A percentile compares a stretch with the other conserved stretches of the same genome.
These are phyloP conservation scores for Pectinophora gossypiella DNA, from an alignment of 1,140 invertebrate genomes.

Conservation along the genomic window DNA sequence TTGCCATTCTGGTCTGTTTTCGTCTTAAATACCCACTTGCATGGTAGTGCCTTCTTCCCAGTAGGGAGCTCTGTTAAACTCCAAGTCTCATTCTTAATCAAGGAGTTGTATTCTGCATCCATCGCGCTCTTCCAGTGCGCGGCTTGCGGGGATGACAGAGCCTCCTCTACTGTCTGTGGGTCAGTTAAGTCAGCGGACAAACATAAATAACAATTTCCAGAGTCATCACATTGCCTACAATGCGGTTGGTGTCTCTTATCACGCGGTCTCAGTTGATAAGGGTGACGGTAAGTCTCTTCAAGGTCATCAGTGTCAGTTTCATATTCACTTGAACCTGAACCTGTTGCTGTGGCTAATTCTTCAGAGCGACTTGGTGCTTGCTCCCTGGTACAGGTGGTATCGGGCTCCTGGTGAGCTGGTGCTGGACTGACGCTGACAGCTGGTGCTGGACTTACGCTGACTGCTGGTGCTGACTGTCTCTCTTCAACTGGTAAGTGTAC, in stretches of 20 bases:
- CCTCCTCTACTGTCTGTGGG: neutral
- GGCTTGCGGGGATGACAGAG: constrained; percentile 10
- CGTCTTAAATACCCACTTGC: constrained; percentile 39
- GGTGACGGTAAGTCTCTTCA: too few relatives aligned
- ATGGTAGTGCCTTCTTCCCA: constrained; percentile 39
- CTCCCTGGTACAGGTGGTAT: too few relatives aligned
- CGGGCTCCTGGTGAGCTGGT: too few relatives aligned
- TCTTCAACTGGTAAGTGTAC: neutral
- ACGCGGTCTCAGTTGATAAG: too few relatives aligned
- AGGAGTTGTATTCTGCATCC: constrained; percentile 35
- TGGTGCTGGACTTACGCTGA: too few relatives aligned
- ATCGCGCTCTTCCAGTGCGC: constrained; percentile 36
- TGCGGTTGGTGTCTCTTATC: too few relatives aligned
- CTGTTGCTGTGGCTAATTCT: too few relatives aligned
- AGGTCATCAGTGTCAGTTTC: too few relatives aligned
- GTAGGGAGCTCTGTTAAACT: constrained; percentile 35
- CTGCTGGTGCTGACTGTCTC: neutral
- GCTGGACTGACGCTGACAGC: too few relatives aligned
- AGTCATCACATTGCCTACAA: constrained; percentile 4
- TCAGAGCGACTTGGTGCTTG: too few relatives aligned
- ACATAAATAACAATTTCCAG: constrained; percentile 11
- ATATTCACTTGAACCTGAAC: too few relatives aligned
- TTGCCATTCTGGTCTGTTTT: constrained; percentile 35
- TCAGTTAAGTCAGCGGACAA: neutral
- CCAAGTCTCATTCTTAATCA: constrained; percentile 44